phyloP scores from a whole-genome alignment of 2,888 invertebrate species.

The Scaptomyza flava region DNA sequence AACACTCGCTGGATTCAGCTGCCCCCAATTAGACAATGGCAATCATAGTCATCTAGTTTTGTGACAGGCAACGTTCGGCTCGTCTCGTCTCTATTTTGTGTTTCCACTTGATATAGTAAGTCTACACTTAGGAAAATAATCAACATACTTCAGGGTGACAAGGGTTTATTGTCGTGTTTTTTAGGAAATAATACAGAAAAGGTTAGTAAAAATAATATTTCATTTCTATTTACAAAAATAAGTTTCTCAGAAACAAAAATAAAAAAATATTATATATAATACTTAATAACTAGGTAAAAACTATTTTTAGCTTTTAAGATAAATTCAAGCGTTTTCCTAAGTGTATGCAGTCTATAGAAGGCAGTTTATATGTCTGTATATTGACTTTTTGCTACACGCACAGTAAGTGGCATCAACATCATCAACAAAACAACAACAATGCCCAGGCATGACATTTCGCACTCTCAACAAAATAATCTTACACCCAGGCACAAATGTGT shows the following conservation, averaged over 20 bases:
- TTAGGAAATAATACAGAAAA: too few species aligned
- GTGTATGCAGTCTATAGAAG: background rate
- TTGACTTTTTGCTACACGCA: constrained; percentile 59
- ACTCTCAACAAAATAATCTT: constrained; percentile 67
- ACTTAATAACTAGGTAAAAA: too few species aligned
- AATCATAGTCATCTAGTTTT: constrained; percentile 28
- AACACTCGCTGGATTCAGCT: constrained; percentile 52
- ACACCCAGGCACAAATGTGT: constrained; percentile 25
- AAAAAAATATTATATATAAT: too few species aligned
- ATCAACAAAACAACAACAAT: constrained; percentile 45
- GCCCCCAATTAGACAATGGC: constrained; percentile 57
- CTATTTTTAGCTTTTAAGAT: too few species aligned
- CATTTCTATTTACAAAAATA: too few species aligned
- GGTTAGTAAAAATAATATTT: too few species aligned
- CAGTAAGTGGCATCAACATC: constrained; percentile 68
- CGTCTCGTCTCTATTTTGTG: constrained; percentile 1
- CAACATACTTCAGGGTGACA: too few species aligned
- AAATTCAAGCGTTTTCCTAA: background rate
- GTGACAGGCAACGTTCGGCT: constrained; percentile 4
- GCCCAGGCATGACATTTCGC: constrained; percentile 75
- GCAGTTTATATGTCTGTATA: constrained; percentile 21
- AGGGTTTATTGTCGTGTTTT: background rate
- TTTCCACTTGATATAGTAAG: constrained; percentile 43
- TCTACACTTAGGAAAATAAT: background rate
- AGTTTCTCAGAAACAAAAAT: too few species aligned